Percentiles rank a stretch among this genome's conserved stretches.
Conservation (phyloP, 64 coral and sea anemone genomes). For the Cladopsammia gracilis region DNA sequence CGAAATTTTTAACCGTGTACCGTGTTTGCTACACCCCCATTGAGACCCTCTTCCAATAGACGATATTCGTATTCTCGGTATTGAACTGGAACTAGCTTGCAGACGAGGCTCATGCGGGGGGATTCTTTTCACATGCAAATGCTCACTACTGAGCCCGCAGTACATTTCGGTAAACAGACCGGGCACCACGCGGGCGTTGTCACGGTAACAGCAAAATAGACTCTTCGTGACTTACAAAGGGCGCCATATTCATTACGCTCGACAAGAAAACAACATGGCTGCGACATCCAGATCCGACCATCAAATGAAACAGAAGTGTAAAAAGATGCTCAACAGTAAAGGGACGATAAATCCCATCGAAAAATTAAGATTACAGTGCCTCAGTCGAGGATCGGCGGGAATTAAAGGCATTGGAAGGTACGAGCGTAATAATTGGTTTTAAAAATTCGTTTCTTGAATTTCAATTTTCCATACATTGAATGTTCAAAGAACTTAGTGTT, state of each 20-base stretch:
- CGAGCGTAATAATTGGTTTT: not conserved
- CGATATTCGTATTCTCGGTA: too few relatives aligned
- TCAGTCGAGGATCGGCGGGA: slow-evolving; percentile 93
- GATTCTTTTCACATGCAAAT: too few relatives aligned
- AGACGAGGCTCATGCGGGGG: too few relatives aligned
- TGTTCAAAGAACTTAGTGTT: too few relatives aligned
- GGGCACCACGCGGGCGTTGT: slow-evolving; percentile 2
- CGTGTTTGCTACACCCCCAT: too few relatives aligned
- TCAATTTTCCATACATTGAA: too few relatives aligned
- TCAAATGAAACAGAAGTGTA: slow-evolving; percentile 92
- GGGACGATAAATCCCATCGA: slow-evolving; percentile 80
- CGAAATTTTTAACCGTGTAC: too few relatives aligned
- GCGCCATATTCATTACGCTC: slow-evolving; percentile 33
- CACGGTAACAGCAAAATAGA: slow-evolving; percentile 68
- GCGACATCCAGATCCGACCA: slow-evolving; percentile 85
- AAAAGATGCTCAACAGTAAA: slow-evolving; percentile 59
- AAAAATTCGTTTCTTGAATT: too few relatives aligned
- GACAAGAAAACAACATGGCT: slow-evolving; percentile 91
- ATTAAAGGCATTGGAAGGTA: slow-evolving; percentile 99
- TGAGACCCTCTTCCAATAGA: too few relatives aligned
- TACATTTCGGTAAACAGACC: not conserved
- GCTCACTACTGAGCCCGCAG: not conserved
- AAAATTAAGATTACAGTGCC: slow-evolving; percentile 87
- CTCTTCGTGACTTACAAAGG: slow-evolving; percentile 72
- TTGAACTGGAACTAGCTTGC: too few relatives aligned